Evolutionary conservation across 2,888 invertebrate genomes (phyloP), one percentile per base, ranked within the genome.

Genomic region (Sarcophaga subvicina): DNA sequence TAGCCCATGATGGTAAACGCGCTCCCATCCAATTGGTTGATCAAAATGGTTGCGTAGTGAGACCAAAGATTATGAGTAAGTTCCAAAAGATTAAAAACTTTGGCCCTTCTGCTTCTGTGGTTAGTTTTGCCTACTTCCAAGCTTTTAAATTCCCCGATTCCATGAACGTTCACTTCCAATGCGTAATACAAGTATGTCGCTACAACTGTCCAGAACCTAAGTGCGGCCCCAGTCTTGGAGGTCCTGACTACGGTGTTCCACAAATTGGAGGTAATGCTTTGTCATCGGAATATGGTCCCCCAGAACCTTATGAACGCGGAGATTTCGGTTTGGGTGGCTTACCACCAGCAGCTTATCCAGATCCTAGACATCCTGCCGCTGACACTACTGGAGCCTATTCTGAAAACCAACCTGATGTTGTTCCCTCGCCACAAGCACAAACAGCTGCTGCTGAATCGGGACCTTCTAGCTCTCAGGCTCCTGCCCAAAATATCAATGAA

Each of bases 71-170:
- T 89, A 98, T 98, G 98, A 97, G 97, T 91, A 97, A 97, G 93
- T 98, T 98, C 96, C 98, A 98, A 91, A 98, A 98, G 94, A 98
- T 98, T 89, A 98, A 98, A 94, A 98, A 98, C 95, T 98, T 98
- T 91, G 98, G 98, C 2, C 97, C 98, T 0, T 98, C 98, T 37
- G 98, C 98, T 5, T 98, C 98, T 0, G 98, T 98, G 4, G 98
- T 98, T 20, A 98, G 98, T 77, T 98, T 98, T 92, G 98, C 98
- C 17, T 98, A 98, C 94, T 98, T 98, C 97, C 98, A 98, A 94
- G 98, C 98, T 8, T 98, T 98, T 94, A 98, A 98, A 94, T 98
- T 98, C 96, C 98, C 98, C 2, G 98, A 98, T 93, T 98, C 98
- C 14, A 98, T 98, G 98, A 98, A 98, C 93, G 98, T 98, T 4